Conservation (phyloP, 2,888 invertebrate genomes). For the Enchytraeus crypticus region DNA sequence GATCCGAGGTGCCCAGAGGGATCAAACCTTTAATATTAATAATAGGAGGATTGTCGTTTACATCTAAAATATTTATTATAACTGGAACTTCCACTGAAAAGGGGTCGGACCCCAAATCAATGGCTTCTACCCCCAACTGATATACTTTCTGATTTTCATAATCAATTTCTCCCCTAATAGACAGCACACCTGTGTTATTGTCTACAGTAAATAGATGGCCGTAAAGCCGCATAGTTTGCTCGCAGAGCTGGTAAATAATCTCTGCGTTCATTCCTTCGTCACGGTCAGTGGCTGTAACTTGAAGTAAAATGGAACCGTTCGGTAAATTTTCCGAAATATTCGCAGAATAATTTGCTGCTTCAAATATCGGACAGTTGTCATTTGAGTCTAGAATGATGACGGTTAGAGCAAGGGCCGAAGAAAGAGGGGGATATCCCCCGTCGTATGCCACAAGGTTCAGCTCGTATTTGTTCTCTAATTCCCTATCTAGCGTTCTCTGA, state of each 20-base stretch:
- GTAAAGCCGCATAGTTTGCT: constrained; percentile 8
- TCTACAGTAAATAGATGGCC: constrained; percentile 20
- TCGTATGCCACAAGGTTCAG: constrained; percentile 81
- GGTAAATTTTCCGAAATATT: constrained; percentile 15
- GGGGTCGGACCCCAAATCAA: not conserved
- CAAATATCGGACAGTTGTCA: constrained; percentile 23
- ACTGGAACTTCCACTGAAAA: not conserved
- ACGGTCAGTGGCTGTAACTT: constrained; percentile 18
- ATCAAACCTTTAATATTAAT: too few relatives aligned
- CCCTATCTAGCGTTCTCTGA: constrained; percentile 11
- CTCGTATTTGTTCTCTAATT: constrained; percentile 16
- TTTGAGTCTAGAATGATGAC: constrained; percentile 21
- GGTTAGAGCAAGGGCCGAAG: constrained; percentile 12
- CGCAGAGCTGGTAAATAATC: constrained; percentile 21
- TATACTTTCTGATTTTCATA: not conserved
- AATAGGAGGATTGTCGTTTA: constrained; percentile 9
- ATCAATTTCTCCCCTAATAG: not conserved
- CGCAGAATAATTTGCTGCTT: constrained; percentile 15
- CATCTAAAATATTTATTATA: not conserved
- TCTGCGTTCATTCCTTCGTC: constrained; percentile 24
- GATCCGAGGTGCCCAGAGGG: constrained; percentile 2
- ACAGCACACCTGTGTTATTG: not conserved
- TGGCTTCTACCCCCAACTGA: not conserved
- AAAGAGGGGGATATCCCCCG: constrained; percentile 59
- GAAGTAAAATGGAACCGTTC: constrained; percentile 10